Evolutionary conservation across 2,797 vertebrate genomes (phyloP), one percentile per base, ranked within the genome.

Genomic region (Lates japonicus): DNA sequence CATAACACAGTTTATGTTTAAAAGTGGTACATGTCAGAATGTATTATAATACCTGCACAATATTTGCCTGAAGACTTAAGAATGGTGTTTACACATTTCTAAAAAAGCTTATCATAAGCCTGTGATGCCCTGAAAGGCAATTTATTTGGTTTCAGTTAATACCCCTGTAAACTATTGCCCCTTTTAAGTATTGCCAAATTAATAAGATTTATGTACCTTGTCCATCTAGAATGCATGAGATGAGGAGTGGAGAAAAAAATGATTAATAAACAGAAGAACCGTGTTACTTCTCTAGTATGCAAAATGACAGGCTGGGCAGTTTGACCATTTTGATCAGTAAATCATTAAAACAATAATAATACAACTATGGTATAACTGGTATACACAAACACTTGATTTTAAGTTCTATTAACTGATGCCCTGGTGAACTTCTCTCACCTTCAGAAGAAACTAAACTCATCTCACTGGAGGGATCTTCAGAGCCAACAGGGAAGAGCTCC

Each of bases 341-440:
- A 54, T 72, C 3, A 57, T 1, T 31, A 29, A 37, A 31, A 44
- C 13, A 51, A 41, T 14, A 11, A 61, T 48, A 46, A 6, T 54
- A 19, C 16, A 8, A 41, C 22, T 44, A 2, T 20, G 31, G 11
- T 44, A 17, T 19, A 70, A 46, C 1, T 22, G 35, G 17, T 58
- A 59, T 3, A 55, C n/a, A 55, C 52, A 41, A 42, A 54, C 22
- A 22, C 14, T 0, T 49, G 41, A 39, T 31, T 44, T 29, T 20
- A 41, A 49, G 7, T 59, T 58, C 35, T 7, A 13, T 5, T 66
- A 25, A 55, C 16, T 48, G 7, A 52, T 16, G 29, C 35, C 46
- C 22, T 16, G 39, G 48, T 33, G 20, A 58, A 44, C 39, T 11
- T 46, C 11, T 81, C 93, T 95, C 87, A 98, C 97, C 93, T 9